Percentiles rank a stretch among this genome's conserved stretches.
Evolutionary conservation across 2,888 invertebrate genomes (phyloP).

Genomic region (Morpho helenor): DNA sequence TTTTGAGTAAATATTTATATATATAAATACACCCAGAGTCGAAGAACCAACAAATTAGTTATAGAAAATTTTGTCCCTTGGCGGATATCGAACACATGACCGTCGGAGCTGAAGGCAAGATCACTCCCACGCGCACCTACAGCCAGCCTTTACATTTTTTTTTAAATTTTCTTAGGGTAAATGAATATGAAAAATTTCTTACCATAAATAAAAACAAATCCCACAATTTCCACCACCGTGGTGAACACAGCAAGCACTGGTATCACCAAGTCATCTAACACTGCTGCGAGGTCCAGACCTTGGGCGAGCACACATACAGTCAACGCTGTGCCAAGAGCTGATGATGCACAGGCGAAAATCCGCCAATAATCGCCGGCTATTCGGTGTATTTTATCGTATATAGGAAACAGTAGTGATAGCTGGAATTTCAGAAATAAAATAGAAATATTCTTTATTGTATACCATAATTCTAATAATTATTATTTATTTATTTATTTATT

Average conservation of each 20-base stretch:
- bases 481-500: too few species aligned
- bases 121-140: too few species aligned
- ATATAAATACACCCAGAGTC: too few species aligned
- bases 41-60: too few species aligned
- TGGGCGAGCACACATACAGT: constrained; percentile 58
- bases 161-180: background rate
- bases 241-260: constrained; percentile 61
- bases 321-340: constrained; percentile 61
- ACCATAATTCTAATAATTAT: too few species aligned
- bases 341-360: constrained; percentile 57
- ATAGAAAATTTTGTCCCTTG: too few species aligned
- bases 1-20: too few species aligned
- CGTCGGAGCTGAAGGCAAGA: too few species aligned
- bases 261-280: constrained; percentile 59
- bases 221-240: constrained; percentile 57
- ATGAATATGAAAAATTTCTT: constrained; percentile 22
- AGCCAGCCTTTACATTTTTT: too few species aligned
- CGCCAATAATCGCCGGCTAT: constrained; percentile 64
- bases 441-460: background rate
- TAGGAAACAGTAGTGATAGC: constrained; percentile 63
- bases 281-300: constrained; percentile 51
- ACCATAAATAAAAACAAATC: constrained; percentile 72
- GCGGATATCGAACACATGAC: too few species aligned
- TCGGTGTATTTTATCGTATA: constrained; percentile 64
- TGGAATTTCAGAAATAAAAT: constrained; percentile 36